Percentiles rank a stretch among this genome's conserved stretches.
Conservation (phyloP, 2,888 invertebrate genomes). For the Acanthosepion esculentum region DNA sequence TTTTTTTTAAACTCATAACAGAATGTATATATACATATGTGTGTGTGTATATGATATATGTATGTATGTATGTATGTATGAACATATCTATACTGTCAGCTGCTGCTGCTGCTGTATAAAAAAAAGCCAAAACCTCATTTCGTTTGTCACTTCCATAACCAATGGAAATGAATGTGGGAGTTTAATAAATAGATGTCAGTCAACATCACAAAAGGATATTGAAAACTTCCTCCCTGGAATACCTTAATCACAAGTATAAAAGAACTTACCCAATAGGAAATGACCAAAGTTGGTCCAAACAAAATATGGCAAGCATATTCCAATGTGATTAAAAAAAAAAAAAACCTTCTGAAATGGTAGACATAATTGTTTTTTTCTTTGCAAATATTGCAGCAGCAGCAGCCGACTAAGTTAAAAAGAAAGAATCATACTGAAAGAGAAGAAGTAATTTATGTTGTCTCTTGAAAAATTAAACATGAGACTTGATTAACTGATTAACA, state of each 20-base stretch:
- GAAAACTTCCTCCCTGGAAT: background rate
- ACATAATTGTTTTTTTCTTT: background rate
- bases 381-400: background rate
- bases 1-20: conserved; percentile 12
- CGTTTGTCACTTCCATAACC: too few species aligned
- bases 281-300: too few species aligned
- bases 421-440: background rate
- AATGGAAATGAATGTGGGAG: background rate
- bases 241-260: background rate
- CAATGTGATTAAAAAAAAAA: too few species aligned
- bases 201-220: background rate
- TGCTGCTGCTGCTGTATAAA: conserved; percentile 25
- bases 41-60: background rate
- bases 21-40: background rate
- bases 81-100: background rate
- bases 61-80: background rate
- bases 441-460: background rate
- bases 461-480: background rate
- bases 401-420: background rate
- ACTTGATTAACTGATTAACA: background rate
- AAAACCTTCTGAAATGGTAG: background rate
- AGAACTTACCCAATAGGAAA: background rate
- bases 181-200: background rate
- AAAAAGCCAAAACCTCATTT: background rate
- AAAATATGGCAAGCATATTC: background rate